Conservation (phyloP, 2,797 vertebrate species). For the Ctenopoma multispine region DNA sequence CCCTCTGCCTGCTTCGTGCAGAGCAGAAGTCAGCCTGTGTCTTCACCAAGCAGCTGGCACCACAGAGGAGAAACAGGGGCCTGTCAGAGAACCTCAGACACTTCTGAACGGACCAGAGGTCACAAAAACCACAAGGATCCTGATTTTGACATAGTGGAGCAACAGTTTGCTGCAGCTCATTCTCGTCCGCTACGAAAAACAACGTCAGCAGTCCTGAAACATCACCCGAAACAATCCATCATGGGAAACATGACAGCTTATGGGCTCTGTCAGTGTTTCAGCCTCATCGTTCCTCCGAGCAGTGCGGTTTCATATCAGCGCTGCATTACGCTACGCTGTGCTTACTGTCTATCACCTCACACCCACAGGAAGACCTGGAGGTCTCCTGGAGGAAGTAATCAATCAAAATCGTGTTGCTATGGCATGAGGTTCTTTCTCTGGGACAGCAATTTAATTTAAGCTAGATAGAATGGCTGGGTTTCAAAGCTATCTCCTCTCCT, state of each 20-base stretch:
- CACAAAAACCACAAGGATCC: slow-evolving; percentile 72
- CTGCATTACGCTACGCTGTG: slow-evolving; percentile 27
- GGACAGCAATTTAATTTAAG: slow-evolving; percentile 8
- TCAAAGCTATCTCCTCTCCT: too few relatives aligned
- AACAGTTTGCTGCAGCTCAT: slow-evolving; percentile 18
- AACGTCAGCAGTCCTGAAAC: slow-evolving; percentile 39
- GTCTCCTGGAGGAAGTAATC: slow-evolving; percentile 45
- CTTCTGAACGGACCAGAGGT: slow-evolving; percentile 44
- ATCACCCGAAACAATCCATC: slow-evolving; percentile 52
- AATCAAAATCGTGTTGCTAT: slow-evolving; percentile 16
- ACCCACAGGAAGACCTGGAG: slow-evolving; percentile 36
- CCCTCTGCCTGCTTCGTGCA: slow-evolving; percentile 24
- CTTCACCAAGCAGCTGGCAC: slow-evolving; percentile 55
- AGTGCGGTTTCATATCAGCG: slow-evolving; percentile 40
- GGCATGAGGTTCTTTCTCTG: slow-evolving; percentile 14
- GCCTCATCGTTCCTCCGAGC: slow-evolving; percentile 25
- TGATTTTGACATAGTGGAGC: slow-evolving; percentile 24
- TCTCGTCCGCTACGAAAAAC: slow-evolving; percentile 32
- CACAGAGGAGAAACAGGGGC: slow-evolving; percentile 42
- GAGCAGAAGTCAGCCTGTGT: slow-evolving; percentile 45
- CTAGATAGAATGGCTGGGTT: slow-evolving; percentile 1
- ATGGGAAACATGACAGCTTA: slow-evolving; percentile 56
- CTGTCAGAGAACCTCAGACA: slow-evolving; percentile 50
- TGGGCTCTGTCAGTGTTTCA: slow-evolving; percentile 38
- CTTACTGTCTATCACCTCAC: slow-evolving; percentile 59